A percentile compares a stretch with the other conserved stretches of the same genome.
Conservation (phyloP, 2,113 vertebrate genomes). For the Albula goreensis region DNA sequence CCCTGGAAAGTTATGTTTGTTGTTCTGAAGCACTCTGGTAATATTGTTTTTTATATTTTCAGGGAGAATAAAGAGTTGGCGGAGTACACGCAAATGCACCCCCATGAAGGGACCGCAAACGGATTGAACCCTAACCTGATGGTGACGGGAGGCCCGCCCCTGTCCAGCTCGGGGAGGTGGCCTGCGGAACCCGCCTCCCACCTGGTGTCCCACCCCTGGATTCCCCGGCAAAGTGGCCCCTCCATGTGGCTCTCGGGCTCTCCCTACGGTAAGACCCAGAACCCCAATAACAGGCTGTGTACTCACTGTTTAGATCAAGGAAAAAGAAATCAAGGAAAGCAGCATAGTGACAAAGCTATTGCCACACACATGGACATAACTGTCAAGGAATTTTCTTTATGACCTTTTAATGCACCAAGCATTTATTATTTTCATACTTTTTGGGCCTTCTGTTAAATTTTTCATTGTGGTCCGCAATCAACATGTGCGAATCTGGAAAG, state of each 20-base stretch:
- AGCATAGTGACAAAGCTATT: not conserved
- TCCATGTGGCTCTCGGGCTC: slow-evolving; percentile 90
- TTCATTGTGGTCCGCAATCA: not conserved
- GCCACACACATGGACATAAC: not conserved
- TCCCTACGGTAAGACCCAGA: slow-evolving; percentile 71
- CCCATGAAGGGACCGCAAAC: slow-evolving; percentile 71
- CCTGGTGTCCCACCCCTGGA: slow-evolving; percentile 87
- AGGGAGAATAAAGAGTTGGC: slow-evolving; percentile 94
- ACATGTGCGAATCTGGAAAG: not conserved
- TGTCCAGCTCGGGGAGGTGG: slow-evolving; percentile 83
- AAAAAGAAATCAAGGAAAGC: not conserved
- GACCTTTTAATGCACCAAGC: not conserved
- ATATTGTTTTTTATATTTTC: slow-evolving; percentile 17
- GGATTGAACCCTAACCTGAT: slow-evolving; percentile 94
- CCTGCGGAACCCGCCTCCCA: slow-evolving; percentile 82
- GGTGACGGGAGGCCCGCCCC: slow-evolving; percentile 85
- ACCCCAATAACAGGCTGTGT: not conserved
- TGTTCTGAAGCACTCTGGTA: no score
- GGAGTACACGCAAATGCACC: slow-evolving; percentile 86
- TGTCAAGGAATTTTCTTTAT: not conserved
- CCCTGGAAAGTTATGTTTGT: not conserved
- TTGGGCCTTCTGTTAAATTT: not conserved
- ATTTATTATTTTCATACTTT: not conserved
- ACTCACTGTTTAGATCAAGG: not conserved
- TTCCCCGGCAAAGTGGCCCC: slow-evolving; percentile 83